These are phyloP conservation scores for Siniperca knerii DNA, from an alignment of 2,113 vertebrate genomes.

Conservation along the genomic window DNA sequence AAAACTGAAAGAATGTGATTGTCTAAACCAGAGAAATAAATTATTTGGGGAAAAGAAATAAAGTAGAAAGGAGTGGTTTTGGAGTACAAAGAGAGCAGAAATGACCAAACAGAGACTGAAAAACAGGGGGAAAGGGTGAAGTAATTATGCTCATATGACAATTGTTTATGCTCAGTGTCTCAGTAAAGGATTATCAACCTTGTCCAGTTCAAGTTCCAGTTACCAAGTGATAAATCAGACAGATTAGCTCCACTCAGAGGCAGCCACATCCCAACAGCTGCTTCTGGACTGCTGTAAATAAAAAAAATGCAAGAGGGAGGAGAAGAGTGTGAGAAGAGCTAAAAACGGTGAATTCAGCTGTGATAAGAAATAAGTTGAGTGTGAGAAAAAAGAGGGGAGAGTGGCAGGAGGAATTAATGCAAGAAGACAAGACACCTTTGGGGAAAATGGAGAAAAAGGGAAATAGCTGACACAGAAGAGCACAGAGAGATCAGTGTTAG, in stretches of 20 bases:
- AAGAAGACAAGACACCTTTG: conserved; percentile 15
- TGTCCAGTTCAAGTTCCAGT: conserved; percentile 34
- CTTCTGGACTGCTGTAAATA: conserved; percentile 16
- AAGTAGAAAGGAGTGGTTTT: neutral
- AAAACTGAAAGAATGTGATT: neutral
- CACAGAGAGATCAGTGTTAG: conserved; percentile 8
- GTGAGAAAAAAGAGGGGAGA: neutral
- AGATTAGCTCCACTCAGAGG: conserved; percentile 31
- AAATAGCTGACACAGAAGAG: conserved; percentile 13
- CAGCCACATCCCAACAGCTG: conserved; percentile 51
- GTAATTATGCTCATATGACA: neutral
- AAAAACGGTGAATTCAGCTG: conserved; percentile 16
- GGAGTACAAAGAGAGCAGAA: neutral
- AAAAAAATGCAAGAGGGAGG: neutral
- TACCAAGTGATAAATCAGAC: conserved; percentile 52
- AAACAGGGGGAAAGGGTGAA: neutral
- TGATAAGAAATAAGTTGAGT: neutral
- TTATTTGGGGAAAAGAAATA: neutral
- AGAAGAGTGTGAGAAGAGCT: conserved; percentile 7
- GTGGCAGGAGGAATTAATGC: neutral
- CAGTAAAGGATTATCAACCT: conserved; percentile 9
- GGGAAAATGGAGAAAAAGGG: neutral
- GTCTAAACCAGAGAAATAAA: neutral
- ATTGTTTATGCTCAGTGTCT: neutral
- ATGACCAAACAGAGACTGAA: neutral